Evolutionary conservation across 1,140 invertebrate genomes (phyloP).

Genomic region (Drosophila pruinosa): DNA sequence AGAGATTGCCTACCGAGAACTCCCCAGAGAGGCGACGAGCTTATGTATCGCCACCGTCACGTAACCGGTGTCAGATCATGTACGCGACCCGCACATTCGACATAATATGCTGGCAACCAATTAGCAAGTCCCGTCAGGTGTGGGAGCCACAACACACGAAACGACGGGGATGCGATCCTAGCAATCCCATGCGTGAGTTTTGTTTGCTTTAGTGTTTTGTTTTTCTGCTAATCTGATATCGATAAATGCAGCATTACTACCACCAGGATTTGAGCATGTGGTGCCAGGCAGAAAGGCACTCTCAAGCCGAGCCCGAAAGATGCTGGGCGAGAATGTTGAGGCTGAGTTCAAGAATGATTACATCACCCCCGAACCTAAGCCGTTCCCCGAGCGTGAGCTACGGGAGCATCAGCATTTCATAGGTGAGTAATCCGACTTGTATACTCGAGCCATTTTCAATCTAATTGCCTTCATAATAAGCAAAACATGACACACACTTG

Average conservation of each 20-base stretch:
- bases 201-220: too few species aligned
- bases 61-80: neutral
- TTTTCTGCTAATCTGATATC: too few species aligned
- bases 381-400: neutral
- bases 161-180: slow-evolving; percentile 14
- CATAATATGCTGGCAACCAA: neutral
- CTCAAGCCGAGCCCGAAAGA: slow-evolving; percentile 12
- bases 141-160: slow-evolving; percentile 24
- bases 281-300: neutral
- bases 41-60: neutral
- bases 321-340: slow-evolving; percentile 25
- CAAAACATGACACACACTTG: slow-evolving; percentile 20
- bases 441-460: neutral
- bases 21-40: neutral
- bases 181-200: slow-evolving; percentile 16
- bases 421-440: slow-evolving; percentile 2
- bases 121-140: neutral
- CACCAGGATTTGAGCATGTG: slow-evolving; percentile 33
- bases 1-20: neutral
- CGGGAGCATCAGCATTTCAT: slow-evolving; percentile 35
- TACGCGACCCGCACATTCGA: neutral
- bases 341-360: neutral
- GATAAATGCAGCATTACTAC: neutral
- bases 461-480: neutral
- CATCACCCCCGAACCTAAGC: neutral